Evolutionary conservation across 2,888 invertebrate genomes (phyloP).

Genomic region (Gymnoscelis rufifasciata): DNA sequence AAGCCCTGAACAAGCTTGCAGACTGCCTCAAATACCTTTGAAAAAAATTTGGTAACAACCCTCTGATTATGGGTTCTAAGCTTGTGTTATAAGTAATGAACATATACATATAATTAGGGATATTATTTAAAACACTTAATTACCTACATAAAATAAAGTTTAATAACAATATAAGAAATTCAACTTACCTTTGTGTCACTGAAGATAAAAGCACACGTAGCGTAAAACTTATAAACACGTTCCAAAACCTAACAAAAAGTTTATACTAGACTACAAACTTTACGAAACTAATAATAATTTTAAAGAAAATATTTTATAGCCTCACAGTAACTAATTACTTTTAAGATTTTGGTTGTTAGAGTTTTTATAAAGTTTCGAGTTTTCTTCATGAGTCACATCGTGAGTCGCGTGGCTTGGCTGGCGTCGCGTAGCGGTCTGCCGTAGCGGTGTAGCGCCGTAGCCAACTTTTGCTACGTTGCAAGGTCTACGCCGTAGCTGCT

Average conservation of each 20-base stretch:
- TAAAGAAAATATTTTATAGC: constrained; percentile 32
- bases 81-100: too few species aligned
- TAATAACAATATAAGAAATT: too few species aligned
- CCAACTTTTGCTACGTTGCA: constrained; percentile 38
- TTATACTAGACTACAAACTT: constrained; percentile 41
- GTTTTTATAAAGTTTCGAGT: constrained; percentile 33
- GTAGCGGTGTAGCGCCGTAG: constrained; percentile 35
- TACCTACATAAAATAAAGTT: too few species aligned
- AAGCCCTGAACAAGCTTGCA: too few species aligned
- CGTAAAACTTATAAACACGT: constrained; percentile 30
- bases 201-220: constrained; percentile 39
- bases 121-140: too few species aligned
- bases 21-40: too few species aligned
- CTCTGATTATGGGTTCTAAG: too few species aligned
- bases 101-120: too few species aligned
- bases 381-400: constrained; percentile 41
- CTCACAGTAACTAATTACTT: constrained; percentile 31
- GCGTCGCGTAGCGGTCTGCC: constrained; percentile 58
- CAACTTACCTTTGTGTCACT: constrained; percentile 46
- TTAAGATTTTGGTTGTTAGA: constrained; percentile 23
- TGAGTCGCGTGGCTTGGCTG: constrained; percentile 31
- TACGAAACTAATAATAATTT: constrained; percentile 29
- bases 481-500: constrained; percentile 3
- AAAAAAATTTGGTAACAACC: too few species aligned
- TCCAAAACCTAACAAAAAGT: constrained; percentile 32